These are phyloP conservation scores for Brachyistius frenatus DNA, from an alignment of 2,113 vertebrate species.

Conservation along the genomic window DNA sequence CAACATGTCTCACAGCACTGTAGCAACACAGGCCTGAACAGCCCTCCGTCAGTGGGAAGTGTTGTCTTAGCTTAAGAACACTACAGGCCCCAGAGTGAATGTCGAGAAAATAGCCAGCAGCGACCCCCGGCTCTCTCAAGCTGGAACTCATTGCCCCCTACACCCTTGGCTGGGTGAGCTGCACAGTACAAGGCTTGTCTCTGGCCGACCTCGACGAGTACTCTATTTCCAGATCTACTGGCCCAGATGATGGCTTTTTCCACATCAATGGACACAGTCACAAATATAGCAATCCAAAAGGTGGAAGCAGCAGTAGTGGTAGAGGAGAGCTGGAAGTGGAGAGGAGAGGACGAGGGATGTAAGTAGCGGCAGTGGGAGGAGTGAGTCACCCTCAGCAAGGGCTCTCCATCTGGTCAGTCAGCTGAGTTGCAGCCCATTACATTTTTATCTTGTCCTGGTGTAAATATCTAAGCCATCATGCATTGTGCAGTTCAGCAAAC, in stretches of 20 bases:
- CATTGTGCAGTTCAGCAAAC: slow-evolving; percentile 53
- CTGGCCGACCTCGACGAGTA: slow-evolving; percentile 77
- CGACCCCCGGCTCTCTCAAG: slow-evolving; percentile 71
- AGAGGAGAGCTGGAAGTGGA: slow-evolving; percentile 58
- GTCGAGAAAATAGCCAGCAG: slow-evolving; percentile 71
- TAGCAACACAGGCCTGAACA: slow-evolving; percentile 5
- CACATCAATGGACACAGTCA: slow-evolving; percentile 82
- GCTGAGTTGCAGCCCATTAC: slow-evolving; percentile 61
- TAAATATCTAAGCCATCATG: slow-evolving; percentile 52
- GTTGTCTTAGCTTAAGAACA: slow-evolving; percentile 68
- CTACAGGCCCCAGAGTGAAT: slow-evolving; percentile 47
- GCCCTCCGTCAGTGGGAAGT: slow-evolving; percentile 61
- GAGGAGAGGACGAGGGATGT: slow-evolving; percentile 62
- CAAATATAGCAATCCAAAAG: slow-evolving; percentile 84
- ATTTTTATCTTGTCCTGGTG: slow-evolving; percentile 52
- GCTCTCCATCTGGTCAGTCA: slow-evolving; percentile 71
- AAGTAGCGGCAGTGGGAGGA: slow-evolving; percentile 63
- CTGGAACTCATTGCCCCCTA: slow-evolving; percentile 76
- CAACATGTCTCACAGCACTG: slow-evolving; percentile 20
- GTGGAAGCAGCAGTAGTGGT: slow-evolving; percentile 69
- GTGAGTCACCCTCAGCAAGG: slow-evolving; percentile 74
- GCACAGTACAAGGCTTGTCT: slow-evolving; percentile 69
- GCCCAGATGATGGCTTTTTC: slow-evolving; percentile 88
- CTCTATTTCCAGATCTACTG: slow-evolving; percentile 88
- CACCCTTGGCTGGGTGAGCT: slow-evolving; percentile 70